Base-by-base conservation (phyloP, 2,113 vertebrate genomes). In the Oophaga pumilio region DNA sequence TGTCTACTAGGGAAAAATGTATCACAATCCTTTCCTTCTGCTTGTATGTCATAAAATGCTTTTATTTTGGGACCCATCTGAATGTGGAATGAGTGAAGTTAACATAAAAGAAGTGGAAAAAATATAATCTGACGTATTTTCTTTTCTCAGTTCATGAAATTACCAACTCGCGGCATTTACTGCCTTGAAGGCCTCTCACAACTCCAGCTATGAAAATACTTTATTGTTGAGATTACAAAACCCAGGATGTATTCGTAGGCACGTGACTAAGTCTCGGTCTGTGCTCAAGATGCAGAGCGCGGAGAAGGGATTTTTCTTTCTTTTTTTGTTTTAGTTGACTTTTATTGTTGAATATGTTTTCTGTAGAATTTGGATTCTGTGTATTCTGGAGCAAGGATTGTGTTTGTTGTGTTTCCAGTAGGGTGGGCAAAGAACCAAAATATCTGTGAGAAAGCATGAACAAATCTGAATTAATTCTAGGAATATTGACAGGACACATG, bases 141-240 rank as follows among this genome's bases (percentile, higher is more conserved):
- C 1, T 77, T 10, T 56, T 18, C 1, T 56, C 12, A 77, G 20
- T n/a, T 12, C 6, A 52, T 52, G 14, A 68, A 76, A n/a, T 6
- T n/a, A 53, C 8, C 50, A 18, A 26, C 43, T 20, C 28, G 17
- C 28, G 18, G 24, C 74, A 12, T 18, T 76, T 18, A 20, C 33
- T 1, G 9, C 18, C 52, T 49, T 50, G 6, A 11, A 17, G 24
- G 13, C n/a, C 69, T 73, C 69, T 77, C 50, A 15, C 76, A 56
- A 5, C 76, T 56, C 0, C 1, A n/a, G 49, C 90, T 94, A 92
- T 91, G 91, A 93, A 91, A 91, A 85, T 90, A 84, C 33, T 86
- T 71, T 90, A 90, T 43, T 90, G 91, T 60, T 85, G 90, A 24
- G 88, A 92, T 92, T 89, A 79, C 57, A n/a, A 52, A 4, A 8